Evolutionary conservation across 2,888 invertebrate genomes (phyloP), one percentile per base, ranked within the genome.

Genomic region (Acleris laterana): DNA sequence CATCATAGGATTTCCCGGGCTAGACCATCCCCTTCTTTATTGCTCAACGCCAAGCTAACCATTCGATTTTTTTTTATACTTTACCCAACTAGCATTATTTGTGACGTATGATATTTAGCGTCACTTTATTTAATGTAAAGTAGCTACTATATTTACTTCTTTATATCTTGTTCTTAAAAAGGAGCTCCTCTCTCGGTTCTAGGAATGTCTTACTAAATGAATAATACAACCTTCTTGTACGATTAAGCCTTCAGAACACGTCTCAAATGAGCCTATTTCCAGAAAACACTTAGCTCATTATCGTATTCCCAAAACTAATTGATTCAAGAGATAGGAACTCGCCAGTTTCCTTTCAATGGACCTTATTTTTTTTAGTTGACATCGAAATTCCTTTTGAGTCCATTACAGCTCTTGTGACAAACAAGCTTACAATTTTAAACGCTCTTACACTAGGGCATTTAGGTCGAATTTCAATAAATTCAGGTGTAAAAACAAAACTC

Each of bases 1-100:
- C 85, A 87, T 89, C 88, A 88, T 84, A 84, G 90, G 89, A 83
- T 85, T 91, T 90, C 81, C 90, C 90, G 72, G 72, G 63, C 67
- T 73, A 71, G 81, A 83, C 82, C 83, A 77, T 71, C 68, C 69
- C 75, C 75, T 78, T 70, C 19, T 2, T 78, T 77, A 71, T 79
- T 74, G 78, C 75, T 78, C 70, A 83, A 81, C 84, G 82, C 82
- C 81, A 81, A 38, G 13, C 86, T 80, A 85, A 80, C 77, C 78
- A 28, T 22, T 55, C 22, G 11, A 22, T 1, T n/a, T n/a, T n/a
- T n/a, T 44, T 44, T 6, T 2, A 9, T 19, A 49, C 9, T 17
- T 49, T 49, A 49, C 49, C 20, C 11, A 11, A 3, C 17, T 3
- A 38, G 13, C 38, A 38, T 38, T 38, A 38, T 38, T 38, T 3